Evolutionary conservation across 2,888 invertebrate genomes (phyloP).

Genomic region (Desoria tigrina): DNA sequence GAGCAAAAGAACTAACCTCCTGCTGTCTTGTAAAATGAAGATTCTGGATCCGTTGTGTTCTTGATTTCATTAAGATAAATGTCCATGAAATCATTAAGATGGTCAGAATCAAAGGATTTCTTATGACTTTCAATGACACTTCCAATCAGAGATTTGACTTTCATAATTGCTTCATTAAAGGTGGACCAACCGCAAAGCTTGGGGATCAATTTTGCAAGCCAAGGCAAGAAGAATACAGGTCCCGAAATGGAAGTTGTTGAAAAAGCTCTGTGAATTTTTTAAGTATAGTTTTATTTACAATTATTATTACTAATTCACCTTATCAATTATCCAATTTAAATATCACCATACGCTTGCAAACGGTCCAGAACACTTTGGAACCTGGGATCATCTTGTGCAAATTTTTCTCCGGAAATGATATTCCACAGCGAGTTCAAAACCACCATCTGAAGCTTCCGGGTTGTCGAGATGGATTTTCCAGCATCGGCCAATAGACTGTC

Average conservation of each 20-base stretch:
- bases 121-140: conserved; percentile 31
- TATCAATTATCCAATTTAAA: neutral
- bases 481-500: conserved; percentile 1
- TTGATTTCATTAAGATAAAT: conserved; percentile 39
- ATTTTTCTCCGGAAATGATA: conserved; percentile 33
- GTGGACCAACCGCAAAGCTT: conserved; percentile 14
- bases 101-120: conserved; percentile 19
- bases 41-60: conserved; percentile 31
- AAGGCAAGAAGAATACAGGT: conserved; percentile 34
- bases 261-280: conserved; percentile 6
- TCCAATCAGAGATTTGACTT: conserved; percentile 23
- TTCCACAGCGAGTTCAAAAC: conserved; percentile 35
- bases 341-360: conserved; percentile 16
- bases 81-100: conserved; percentile 42
- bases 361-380: conserved; percentile 24
- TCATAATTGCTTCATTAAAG: conserved; percentile 14
- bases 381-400: conserved; percentile 22
- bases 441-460: conserved; percentile 23
- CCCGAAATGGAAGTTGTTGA: conserved; percentile 24
- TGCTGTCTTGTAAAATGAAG: conserved; percentile 38
- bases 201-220: conserved; percentile 30
- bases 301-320: neutral
- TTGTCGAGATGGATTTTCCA: conserved; percentile 22
- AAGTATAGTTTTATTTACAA: no score
- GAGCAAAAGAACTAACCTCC: conserved; percentile 30